A percentile compares a stretch with the other conserved stretches of the same genome.
Evolutionary conservation across 2,113 vertebrate genomes (phyloP).

Genomic region (Verasper variegatus): DNA sequence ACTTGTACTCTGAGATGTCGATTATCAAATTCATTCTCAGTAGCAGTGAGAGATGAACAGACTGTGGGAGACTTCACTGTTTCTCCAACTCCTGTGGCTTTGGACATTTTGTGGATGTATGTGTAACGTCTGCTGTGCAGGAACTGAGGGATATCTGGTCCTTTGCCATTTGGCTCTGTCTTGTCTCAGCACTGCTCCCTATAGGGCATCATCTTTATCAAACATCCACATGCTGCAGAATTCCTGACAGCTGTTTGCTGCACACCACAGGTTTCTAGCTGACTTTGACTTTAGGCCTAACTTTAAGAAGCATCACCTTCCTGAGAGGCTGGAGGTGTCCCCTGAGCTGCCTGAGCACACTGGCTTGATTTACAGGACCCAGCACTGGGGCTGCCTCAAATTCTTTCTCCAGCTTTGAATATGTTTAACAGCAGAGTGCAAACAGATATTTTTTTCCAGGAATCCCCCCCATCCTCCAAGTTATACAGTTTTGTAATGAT

Average conservation of each 20-base stretch:
- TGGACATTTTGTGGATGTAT: not conserved
- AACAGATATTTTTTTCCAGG: not conserved
- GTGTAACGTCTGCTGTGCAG: slow-evolving; percentile 15
- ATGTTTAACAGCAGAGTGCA: slow-evolving; percentile 10
- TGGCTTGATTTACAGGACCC: slow-evolving; percentile 14
- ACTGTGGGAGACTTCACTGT: not conserved
- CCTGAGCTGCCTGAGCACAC: slow-evolving; percentile 16
- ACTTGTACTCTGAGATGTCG: not conserved
- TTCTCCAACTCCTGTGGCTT: not conserved
- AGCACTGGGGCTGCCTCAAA: not conserved
- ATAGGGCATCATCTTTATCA: slow-evolving; percentile 32
- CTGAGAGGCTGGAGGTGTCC: slow-evolving; percentile 33
- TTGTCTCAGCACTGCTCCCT: slow-evolving; percentile 14
- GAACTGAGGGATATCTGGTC: slow-evolving; percentile 17
- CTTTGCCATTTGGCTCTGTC: slow-evolving; percentile 35
- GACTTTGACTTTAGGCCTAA: slow-evolving; percentile 31
- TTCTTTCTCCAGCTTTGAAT: slow-evolving; percentile 18
- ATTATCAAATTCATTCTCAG: not conserved
- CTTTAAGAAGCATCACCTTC: slow-evolving; percentile 23
- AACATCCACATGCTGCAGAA: slow-evolving; percentile 30
- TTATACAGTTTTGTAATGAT: not conserved
- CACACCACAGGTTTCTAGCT: slow-evolving; percentile 37
- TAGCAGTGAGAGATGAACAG: not conserved
- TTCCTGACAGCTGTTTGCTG: slow-evolving; percentile 16
- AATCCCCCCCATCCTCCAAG: too few species aligned